Base-by-base conservation (phyloP, 2,797 vertebrate species). In the Tragopan temminckii region DNA sequence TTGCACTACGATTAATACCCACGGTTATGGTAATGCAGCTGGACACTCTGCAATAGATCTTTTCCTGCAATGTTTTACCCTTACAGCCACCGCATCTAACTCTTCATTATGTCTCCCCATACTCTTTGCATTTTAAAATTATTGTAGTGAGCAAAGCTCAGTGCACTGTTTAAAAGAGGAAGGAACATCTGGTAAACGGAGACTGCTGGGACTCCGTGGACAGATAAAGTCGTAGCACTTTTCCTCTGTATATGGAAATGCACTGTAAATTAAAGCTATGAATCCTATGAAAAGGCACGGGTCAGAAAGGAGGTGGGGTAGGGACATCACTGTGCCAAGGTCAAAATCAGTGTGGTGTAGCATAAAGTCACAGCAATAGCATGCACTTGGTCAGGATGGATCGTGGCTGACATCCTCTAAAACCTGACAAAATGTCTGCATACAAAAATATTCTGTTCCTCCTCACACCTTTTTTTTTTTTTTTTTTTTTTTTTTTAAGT, bases 101-200 rank as follows among this genome's bases (percentile, higher is more conserved):
- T 87, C 76, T 93, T 87, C 69, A 66, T 88, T 88, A 87, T 91
- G 45, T 92, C 81, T 95, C 82, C 88, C 85, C 64, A 42, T 53
- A 62, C 91, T 93, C 91, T 4, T 86, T 80, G n/a, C 72, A 31
- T 87, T 95, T 91, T 93, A 92, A 95, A 95, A 95, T 82, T 67
- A 90, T 85, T 94, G 72, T 61, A 74, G 80, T 63, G 45, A 88
- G 80, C 94, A 95, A 95, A 91, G 83, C 80, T 93, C 89, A 92
- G 11, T 55, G 64, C 94, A 68, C 94, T 69, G 63, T 58, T 95
- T 70, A 96, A 89, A 83, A 76, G 90, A 92, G 55, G 20, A 50
- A 80, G 96, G 91, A 96, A 94, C 91, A 95, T 92, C 85, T 97
- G 97, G 95, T 96, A 91, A 97, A 85, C 74, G 82, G 91, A 95